phyloP scores from a whole-genome alignment of 2,888 invertebrate species.

The Endotricha flammealis region DNA sequence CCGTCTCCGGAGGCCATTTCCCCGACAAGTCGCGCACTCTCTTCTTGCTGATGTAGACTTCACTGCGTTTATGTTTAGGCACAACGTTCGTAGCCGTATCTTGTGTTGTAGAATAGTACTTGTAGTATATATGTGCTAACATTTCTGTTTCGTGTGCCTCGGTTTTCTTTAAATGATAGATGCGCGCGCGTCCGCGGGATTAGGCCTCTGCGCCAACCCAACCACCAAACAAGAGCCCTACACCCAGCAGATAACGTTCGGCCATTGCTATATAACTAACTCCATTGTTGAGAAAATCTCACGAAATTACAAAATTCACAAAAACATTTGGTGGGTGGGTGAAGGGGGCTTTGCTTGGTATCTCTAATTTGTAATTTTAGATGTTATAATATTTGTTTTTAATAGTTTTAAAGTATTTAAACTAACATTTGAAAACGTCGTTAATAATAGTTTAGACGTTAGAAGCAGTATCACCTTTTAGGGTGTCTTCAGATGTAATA shows the following conservation, averaged over 20 bases:
- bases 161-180: slow-evolving; percentile 31
- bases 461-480: too few relatives aligned
- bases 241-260: slow-evolving; percentile 63
- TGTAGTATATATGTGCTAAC: slow-evolving; percentile 55
- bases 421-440: slow-evolving; percentile 8
- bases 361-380: slow-evolving; percentile 45
- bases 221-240: slow-evolving; percentile 79
- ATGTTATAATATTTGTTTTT: too few relatives aligned
- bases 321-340: slow-evolving; percentile 76
- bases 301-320: slow-evolving; percentile 46
- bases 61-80: slow-evolving; percentile 3
- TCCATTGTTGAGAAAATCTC: slow-evolving; percentile 12
- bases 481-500: too few relatives aligned
- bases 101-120: neutral
- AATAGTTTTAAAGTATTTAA: too few relatives aligned
- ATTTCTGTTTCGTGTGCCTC: slow-evolving; percentile 36
- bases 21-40: slow-evolving; percentile 69
- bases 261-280: slow-evolving; percentile 30
- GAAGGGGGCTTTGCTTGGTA: slow-evolving; percentile 80
- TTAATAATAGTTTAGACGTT: too few relatives aligned
- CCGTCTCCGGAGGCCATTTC: slow-evolving; percentile 75
- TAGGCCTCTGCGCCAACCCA: slow-evolving; percentile 75
- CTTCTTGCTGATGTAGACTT: slow-evolving; percentile 16
- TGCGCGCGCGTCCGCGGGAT: slow-evolving; percentile 73
- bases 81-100: neutral